Conservation (phyloP, 2,797 vertebrate species). For the Gila robusta region DNA sequence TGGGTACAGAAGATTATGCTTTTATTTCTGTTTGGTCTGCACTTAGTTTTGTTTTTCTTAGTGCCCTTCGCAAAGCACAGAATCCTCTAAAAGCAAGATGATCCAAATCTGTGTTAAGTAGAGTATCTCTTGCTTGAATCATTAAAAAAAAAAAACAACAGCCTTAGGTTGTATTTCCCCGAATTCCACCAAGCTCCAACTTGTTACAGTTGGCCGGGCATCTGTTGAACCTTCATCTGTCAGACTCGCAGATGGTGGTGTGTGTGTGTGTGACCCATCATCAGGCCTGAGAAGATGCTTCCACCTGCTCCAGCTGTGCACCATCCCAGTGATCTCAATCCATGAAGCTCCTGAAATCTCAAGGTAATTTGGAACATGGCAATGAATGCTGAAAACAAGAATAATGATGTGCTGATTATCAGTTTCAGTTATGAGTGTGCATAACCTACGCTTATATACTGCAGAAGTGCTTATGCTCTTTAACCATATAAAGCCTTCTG, state of each 20-base stretch:
- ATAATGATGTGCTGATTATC: background rate
- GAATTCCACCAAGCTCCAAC: background rate
- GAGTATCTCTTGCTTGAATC: background rate
- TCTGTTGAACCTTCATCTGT: constrained; percentile 54
- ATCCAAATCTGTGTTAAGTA: background rate
- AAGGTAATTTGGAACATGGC: background rate
- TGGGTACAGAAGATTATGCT: background rate
- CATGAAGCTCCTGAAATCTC: background rate
- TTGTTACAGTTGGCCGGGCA: constrained; percentile 49
- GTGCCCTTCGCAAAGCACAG: background rate
- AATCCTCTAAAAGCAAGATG: background rate
- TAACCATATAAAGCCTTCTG: background rate
- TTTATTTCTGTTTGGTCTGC: background rate
- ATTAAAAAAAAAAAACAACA: background rate
- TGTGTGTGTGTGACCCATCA: background rate
- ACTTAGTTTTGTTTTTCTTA: background rate
- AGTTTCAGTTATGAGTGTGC: background rate
- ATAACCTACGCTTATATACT: no score
- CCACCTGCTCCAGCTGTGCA: background rate
- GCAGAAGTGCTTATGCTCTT: background rate
- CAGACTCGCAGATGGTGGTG: constrained; percentile 5
- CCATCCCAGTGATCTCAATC: background rate
- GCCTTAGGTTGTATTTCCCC: background rate
- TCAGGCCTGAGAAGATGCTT: background rate
- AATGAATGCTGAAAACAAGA: background rate